phyloP scores from a whole-genome alignment of 1,140 invertebrate genomes.

The Ips nitidus region DNA sequence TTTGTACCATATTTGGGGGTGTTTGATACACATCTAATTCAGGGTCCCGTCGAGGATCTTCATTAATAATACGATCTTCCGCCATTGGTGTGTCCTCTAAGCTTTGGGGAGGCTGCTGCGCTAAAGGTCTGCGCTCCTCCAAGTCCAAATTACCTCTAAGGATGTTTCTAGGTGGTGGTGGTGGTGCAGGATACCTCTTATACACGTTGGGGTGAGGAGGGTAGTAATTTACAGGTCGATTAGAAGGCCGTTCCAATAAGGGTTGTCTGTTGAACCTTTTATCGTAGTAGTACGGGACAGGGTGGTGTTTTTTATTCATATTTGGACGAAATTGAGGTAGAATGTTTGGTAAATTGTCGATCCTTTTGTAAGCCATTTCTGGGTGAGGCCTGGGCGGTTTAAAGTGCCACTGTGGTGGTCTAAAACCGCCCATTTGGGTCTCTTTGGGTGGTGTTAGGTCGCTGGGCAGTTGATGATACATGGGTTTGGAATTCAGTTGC shows the following conservation, averaged over 20 bases:
- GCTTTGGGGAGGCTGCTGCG: slow-evolving; percentile 35
- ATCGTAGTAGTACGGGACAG: slow-evolving; percentile 29
- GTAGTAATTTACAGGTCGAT: slow-evolving; percentile 49
- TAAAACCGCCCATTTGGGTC: slow-evolving; percentile 31
- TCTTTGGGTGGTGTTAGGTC: slow-evolving; percentile 51
- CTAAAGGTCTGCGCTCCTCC: slow-evolving; percentile 27
- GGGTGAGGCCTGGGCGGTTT: slow-evolving; percentile 47
- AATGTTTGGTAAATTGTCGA: slow-evolving; percentile 65
- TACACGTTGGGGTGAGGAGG: slow-evolving; percentile 52
- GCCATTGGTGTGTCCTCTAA: slow-evolving; percentile 39
- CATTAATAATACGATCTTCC: slow-evolving; percentile 42
- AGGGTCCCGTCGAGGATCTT: slow-evolving; percentile 34
- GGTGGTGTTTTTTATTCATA: slow-evolving; percentile 37
- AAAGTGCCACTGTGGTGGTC: slow-evolving; percentile 51
- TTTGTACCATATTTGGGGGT: slow-evolving; percentile 46
- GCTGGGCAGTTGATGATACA: slow-evolving; percentile 51
- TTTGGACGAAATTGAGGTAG: slow-evolving; percentile 71
- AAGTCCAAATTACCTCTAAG: slow-evolving; percentile 20
- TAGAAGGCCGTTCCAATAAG: slow-evolving; percentile 49
- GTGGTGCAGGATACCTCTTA: slow-evolving; percentile 29
- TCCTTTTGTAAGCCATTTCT: slow-evolving; percentile 48
- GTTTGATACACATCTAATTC: slow-evolving; percentile 46
- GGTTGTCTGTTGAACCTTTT: slow-evolving; percentile 48
- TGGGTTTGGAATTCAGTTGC: slow-evolving; percentile 50
- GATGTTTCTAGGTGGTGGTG: slow-evolving; percentile 38